Conservation (phyloP, 2,113 vertebrate genomes). For the Chaetorhynchus papuensis region DNA sequence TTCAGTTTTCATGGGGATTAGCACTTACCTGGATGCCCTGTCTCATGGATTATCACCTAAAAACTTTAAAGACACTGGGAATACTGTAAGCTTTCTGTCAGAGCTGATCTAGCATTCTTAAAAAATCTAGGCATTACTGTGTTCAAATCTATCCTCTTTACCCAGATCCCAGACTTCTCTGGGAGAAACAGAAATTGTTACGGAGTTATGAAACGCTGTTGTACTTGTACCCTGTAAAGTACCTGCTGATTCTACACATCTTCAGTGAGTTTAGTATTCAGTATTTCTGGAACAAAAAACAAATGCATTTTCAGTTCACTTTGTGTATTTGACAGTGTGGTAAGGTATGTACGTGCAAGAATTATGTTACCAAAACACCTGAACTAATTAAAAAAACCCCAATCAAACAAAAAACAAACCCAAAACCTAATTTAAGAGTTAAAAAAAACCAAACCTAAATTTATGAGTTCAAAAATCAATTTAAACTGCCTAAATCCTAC, state of each 20-base stretch:
- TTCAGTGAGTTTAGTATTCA: not conserved
- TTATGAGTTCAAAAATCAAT: not conserved
- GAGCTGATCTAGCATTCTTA: not conserved
- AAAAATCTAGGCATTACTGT: not conserved
- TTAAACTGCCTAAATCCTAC: not conserved
- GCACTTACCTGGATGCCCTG: not conserved
- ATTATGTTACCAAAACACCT: not conserved
- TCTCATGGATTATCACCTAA: not conserved
- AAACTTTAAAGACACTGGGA: not conserved
- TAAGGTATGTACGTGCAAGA: not conserved
- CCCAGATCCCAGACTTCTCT: not conserved
- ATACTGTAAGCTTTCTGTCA: not conserved
- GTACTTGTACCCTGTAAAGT: not conserved
- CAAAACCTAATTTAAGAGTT: not conserved
- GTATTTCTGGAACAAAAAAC: not conserved
- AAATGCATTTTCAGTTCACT: not conserved
- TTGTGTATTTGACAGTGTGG: not conserved
- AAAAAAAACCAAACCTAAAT: not conserved
- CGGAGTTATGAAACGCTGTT: not conserved
- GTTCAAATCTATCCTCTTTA: not conserved
- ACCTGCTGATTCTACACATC: not conserved
- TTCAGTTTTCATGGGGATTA: not conserved
- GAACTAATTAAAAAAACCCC: not conserved
- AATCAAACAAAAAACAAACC: not conserved
- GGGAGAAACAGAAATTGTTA: not conserved